Evolutionary conservation across 2,888 invertebrate genomes (phyloP).

Genomic region (Halictus ligatus): DNA sequence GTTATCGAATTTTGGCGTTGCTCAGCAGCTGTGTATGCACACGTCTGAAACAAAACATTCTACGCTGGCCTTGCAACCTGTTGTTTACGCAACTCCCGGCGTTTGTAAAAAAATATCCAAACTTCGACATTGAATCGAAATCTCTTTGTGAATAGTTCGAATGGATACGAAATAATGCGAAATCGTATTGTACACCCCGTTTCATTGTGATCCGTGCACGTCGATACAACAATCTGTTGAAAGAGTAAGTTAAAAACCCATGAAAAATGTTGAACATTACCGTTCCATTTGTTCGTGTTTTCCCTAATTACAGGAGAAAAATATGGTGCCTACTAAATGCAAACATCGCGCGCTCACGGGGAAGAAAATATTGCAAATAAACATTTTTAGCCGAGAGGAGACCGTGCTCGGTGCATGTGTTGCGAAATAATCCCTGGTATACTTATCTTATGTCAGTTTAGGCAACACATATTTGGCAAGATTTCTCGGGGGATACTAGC

Average conservation of each 20-base stretch:
- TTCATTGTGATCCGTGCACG: background rate
- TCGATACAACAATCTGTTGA: background rate
- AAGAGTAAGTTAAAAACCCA: background rate
- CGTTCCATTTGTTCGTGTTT: background rate
- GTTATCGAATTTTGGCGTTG: background rate
- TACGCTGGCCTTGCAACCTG: background rate
- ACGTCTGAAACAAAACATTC: background rate
- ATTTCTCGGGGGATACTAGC: constrained; percentile 54
- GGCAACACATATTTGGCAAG: constrained; percentile 41
- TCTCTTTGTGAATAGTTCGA: background rate
- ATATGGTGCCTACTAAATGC: background rate
- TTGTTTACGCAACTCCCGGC: background rate
- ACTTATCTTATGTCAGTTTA: constrained; percentile 25
- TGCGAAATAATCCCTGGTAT: constrained; percentile 26
- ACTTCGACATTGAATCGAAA: background rate
- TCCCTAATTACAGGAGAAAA: background rate
- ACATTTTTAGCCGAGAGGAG: background rate
- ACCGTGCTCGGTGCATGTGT: background rate
- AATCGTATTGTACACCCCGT: too few relatives aligned
- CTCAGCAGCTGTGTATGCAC: background rate
- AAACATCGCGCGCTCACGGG: background rate
- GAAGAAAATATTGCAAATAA: background rate
- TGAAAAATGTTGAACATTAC: background rate
- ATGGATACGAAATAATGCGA: background rate
- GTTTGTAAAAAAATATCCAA: background rate